Base-by-base conservation (phyloP, 1,140 invertebrate genomes). In the Marisa cornuarietis region DNA sequence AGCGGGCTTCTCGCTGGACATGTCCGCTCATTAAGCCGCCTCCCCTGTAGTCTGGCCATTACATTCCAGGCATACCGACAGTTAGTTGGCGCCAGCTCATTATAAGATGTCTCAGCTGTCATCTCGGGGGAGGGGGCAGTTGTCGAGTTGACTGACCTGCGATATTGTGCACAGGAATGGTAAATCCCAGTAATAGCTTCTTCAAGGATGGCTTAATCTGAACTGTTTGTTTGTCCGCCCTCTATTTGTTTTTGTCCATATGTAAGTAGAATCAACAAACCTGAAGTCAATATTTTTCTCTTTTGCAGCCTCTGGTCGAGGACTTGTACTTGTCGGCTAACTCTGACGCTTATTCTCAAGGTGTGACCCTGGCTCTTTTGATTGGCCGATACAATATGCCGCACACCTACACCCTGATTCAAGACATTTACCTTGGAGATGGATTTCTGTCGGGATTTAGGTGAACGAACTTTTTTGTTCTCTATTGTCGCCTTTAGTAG, bases 311-410 rank as follows among this genome's bases (percentile, higher is more conserved):
- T 11, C 51, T 79, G 63, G 65, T 63, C 14, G 31, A 13, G 7
- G 76, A 81, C 20, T 22, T 16, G 22, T 81, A 79, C 76, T 51
- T 81, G 18, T 78, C 80, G 49, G 61, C 73, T 20, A 84, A 82
- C 61, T 26, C 81, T 11, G 63, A 62, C 54, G 68, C 74, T 16
- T 68, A 79, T 71, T 58, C 79, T 20, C 79, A 84, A 71, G 83
- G 83, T 0, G 71, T 63, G n/a, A 75, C 77, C n/a, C 71, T 84
- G 22, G 74, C 81, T 16, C 72, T 81, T 68, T 62, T 84, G 54
- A 79, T 84, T n/a, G 83, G 83, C 8, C 63, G 71, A 31, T 83
- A 78, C 72, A 83, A 83, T 76, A 83, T 85, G 71, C 79, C 81
- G 10, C 83, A 83, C 63, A 83, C 80, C 1, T 65, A 76, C 24